Evolutionary conservation across 2,888 invertebrate species (phyloP).

Genomic region (Teleogryllus oceanicus): DNA sequence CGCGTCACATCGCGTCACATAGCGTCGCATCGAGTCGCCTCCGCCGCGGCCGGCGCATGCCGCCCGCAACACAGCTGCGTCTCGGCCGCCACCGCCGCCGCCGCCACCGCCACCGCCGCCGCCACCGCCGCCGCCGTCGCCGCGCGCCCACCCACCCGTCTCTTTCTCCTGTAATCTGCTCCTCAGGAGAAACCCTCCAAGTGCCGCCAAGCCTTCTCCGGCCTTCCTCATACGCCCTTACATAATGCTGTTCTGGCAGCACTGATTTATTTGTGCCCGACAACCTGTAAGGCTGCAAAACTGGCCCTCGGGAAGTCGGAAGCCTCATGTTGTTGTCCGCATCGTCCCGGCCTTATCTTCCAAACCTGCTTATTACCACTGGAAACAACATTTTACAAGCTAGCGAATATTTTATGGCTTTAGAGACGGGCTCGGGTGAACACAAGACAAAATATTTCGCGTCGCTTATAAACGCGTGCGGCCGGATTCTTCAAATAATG

Average conservation of each 20-base stretch:
- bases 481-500: slow-evolving; percentile 1
- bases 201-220: slow-evolving; percentile 1
- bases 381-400: slow-evolving; percentile 11
- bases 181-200: not conserved
- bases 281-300: slow-evolving; percentile 9
- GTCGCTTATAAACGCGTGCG: not conserved
- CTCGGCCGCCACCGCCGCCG: not conserved
- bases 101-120: not conserved
- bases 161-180: slow-evolving; percentile 18
- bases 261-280: slow-evolving; percentile 3
- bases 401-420: slow-evolving; percentile 9
- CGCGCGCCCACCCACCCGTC: not conserved
- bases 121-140: not conserved
- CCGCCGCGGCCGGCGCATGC: too few relatives aligned
- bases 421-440: not conserved
- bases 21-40: too few relatives aligned
- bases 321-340: slow-evolving; percentile 9
- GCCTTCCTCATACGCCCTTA: slow-evolving; percentile 18
- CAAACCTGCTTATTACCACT: slow-evolving; percentile 10
- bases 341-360: not conserved
- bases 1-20: too few relatives aligned
- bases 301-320: slow-evolving; percentile 18
- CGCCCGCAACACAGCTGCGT: not conserved
- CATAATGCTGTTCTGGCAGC: not conserved
- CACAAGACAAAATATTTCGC: slow-evolving; percentile 6